phyloP scores from a whole-genome alignment of 2,113 vertebrate species.

The Paraplagusia blochii region DNA sequence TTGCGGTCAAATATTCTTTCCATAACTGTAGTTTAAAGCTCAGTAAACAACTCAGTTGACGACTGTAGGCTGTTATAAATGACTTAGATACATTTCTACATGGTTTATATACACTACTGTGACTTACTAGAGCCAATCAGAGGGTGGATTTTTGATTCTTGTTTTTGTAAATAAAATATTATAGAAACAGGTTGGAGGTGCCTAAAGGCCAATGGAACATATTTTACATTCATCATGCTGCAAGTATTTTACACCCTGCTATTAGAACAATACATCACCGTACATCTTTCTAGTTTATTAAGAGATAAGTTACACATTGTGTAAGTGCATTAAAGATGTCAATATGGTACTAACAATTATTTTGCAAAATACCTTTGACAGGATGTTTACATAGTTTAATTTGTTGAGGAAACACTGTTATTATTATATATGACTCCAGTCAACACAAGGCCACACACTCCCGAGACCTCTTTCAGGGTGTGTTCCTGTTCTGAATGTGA shows the following conservation, averaged over 20 bases:
- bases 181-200: conserved; percentile 19
- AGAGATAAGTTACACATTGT: background rate
- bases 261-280: conserved; percentile 11
- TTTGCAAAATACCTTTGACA: conserved; percentile 5
- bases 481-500: conserved; percentile 38
- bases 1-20: no score
- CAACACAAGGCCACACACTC: background rate
- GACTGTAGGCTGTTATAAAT: no score
- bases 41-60: background rate
- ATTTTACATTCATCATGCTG: conserved; percentile 26
- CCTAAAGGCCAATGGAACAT: conserved; percentile 7
- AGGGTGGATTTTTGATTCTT: background rate
- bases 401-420: no score
- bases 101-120: background rate
- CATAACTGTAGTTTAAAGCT: background rate
- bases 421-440: background rate
- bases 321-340: background rate
- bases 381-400: background rate
- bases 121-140: background rate
- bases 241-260: conserved; percentile 16
- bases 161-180: conserved; percentile 8
- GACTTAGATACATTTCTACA: no score
- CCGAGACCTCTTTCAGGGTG: conserved; percentile 44
- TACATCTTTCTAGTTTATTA: background rate
- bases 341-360: conserved; percentile 13